Conservation (phyloP, 2,113 vertebrate genomes). For the Nothobranchius kuhntae region DNA sequence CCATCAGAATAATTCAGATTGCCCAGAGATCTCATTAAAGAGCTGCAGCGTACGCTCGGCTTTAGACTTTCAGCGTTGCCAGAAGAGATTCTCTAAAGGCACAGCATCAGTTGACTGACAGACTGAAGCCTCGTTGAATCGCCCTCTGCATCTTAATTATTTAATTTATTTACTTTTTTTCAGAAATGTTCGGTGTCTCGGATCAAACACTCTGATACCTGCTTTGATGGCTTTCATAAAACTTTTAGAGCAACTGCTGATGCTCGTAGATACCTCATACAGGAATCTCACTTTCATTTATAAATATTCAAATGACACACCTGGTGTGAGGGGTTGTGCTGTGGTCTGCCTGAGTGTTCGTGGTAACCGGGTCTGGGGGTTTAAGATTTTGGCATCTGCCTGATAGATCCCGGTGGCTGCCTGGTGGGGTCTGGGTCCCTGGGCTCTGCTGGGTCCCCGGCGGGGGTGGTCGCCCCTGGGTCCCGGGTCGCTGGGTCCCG, state of each 20-base stretch:
- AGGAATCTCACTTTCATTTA: slow-evolving; percentile 15
- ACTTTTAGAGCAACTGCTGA: slow-evolving; percentile 10
- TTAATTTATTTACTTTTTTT: slow-evolving; percentile 2
- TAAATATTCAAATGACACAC: slow-evolving; percentile 10
- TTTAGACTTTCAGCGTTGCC: slow-evolving; percentile 54
- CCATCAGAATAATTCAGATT: slow-evolving; percentile 74
- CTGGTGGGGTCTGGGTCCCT: too few species aligned
- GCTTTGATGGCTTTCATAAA: slow-evolving; percentile 33
- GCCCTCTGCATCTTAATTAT: slow-evolving; percentile 41
- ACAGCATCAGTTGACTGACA: slow-evolving; percentile 67
- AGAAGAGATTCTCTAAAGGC: slow-evolving; percentile 48
- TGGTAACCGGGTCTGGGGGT: too few species aligned
- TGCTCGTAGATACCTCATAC: not conserved
- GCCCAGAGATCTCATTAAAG: slow-evolving; percentile 74
- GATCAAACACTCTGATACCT: slow-evolving; percentile 19
- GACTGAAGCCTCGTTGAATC: slow-evolving; percentile 64
- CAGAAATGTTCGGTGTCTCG: slow-evolving; percentile 34
- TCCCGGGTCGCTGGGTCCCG: too few species aligned
- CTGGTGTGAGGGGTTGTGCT: too few species aligned
- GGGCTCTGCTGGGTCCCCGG: too few species aligned
- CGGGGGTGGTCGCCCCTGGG: too few species aligned
- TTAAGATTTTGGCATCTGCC: too few species aligned
- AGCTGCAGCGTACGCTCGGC: slow-evolving; percentile 45
- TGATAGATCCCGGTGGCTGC: too few species aligned
- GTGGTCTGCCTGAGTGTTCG: too few species aligned